Evolutionary conservation across 2,888 invertebrate species (phyloP).

Genomic region (Xylota segnis): DNA sequence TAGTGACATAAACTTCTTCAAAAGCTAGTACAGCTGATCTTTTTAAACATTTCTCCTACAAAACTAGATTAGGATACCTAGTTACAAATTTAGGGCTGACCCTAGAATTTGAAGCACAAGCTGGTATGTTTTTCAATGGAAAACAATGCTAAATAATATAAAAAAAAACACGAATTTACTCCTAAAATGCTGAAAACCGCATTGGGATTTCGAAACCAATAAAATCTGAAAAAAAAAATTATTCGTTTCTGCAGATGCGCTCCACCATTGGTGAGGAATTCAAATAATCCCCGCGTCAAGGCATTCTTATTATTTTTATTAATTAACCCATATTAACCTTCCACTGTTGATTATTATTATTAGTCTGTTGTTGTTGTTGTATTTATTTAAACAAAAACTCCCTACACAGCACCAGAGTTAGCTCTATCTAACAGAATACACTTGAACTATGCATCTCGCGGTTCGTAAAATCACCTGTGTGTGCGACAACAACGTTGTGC

Average conservation of each 20-base stretch:
- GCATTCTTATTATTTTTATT: slow-evolving; percentile 34
- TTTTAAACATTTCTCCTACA: too few relatives aligned
- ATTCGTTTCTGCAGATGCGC: not conserved
- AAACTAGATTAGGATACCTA: too few relatives aligned
- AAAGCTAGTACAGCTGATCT: too few relatives aligned
- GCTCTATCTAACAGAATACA: slow-evolving; percentile 32
- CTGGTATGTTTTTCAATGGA: too few relatives aligned
- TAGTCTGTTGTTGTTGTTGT: slow-evolving; percentile 1
- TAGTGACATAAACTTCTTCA: too few relatives aligned
- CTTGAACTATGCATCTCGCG: not conserved
- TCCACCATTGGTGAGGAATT: slow-evolving; percentile 21
- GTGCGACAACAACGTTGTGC: slow-evolving; percentile 31
- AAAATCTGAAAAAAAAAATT: not conserved
- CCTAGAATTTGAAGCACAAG: too few relatives aligned
- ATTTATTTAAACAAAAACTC: slow-evolving; percentile 7
- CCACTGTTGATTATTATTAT: slow-evolving; percentile 49
- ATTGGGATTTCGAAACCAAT: not conserved
- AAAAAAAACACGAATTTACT: too few relatives aligned
- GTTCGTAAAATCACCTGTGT: slow-evolving; percentile 33
- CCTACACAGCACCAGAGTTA: slow-evolving; percentile 1
- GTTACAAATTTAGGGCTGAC: too few relatives aligned
- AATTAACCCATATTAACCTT: slow-evolving; percentile 73
- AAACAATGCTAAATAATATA: too few relatives aligned
- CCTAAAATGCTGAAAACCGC: too few relatives aligned
- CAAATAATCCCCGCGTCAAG: slow-evolving; percentile 20